Evolutionary conservation across 2,797 vertebrate genomes (phyloP), one percentile per base, ranked within the genome.

Genomic region (Pangasius larnaudii): DNA sequence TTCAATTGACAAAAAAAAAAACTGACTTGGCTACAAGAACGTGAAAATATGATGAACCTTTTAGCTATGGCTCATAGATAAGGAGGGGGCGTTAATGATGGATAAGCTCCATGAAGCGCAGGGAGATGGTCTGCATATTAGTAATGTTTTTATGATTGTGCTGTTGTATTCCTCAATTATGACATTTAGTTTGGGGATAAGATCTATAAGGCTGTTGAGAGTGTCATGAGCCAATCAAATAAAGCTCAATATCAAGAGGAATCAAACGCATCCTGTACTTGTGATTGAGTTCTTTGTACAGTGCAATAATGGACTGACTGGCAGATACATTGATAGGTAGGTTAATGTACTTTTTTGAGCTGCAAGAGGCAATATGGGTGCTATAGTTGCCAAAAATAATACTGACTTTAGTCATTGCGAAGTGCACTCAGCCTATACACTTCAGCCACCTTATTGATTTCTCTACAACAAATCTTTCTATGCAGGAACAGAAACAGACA

Each of bases 21-120:
- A 27, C 19, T 33, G 30, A 69, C 9, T 24, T 46, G 36, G 39
- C 18, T 39, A 24, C 39, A 72, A 42, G 9, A 46, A 49, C 1
- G 3, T 22, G 7, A 72, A 72, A 24, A 46, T 74, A 13, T 74
- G 71, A 74, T 46, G 39, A 78, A 30, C 6, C 1, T 18, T 30
- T 78, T 78, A 78, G n/a, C 75, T 79, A 33, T 56, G 51, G 30
- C 30, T 56, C 46, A 78, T 22, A 78, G 74, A 77, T 77, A 77
- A n/a, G 16, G 5, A 75, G 11, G 36, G 5, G 46, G 46, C 30
- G 46, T 51, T 77, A 14, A 6, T 30, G 11, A 14, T 77, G 42
- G 22, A 75, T 49, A 49, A 75, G 42, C 42, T 49, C 22, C 11
- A 51, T 49, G 8, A 72, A 42, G 19, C 46, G 2, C 24, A n/a